Percentiles rank a stretch among this genome's conserved stretches.
These are phyloP conservation scores for Drosophila mayaguana DNA, from an alignment of 2,888 invertebrate species.

Conservation along the genomic window DNA sequence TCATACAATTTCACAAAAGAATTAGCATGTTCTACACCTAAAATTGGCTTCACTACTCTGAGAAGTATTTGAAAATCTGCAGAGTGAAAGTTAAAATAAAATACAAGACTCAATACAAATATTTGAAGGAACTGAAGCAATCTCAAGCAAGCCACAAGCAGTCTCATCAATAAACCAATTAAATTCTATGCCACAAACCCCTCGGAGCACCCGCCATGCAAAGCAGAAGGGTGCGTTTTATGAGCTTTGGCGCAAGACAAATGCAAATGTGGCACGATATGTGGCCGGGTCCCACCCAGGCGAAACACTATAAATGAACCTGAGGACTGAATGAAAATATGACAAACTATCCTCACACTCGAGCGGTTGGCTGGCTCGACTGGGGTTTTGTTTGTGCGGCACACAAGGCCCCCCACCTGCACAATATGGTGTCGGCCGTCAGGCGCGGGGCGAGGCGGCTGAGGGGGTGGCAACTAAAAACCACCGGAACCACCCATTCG, in stretches of 20 bases:
- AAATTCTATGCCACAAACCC: not conserved
- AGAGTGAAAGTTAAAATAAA: not conserved
- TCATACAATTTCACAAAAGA: not conserved
- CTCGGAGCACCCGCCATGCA: slow-evolving; percentile 24
- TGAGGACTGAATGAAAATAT: slow-evolving; percentile 48
- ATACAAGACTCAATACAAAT: not conserved
- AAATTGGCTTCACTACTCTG: not conserved
- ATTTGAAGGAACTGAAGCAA: not conserved
- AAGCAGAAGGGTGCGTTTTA: slow-evolving; percentile 45
- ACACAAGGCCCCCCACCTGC: slow-evolving; percentile 2
- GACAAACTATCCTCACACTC: slow-evolving; percentile 69
- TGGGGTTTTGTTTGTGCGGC: slow-evolving; percentile 32
- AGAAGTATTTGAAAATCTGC: not conserved
- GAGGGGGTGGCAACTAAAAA: slow-evolving; percentile 36
- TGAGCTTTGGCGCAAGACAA: slow-evolving; percentile 63
- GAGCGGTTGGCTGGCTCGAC: slow-evolving; percentile 32
- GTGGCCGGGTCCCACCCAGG: slow-evolving; percentile 38
- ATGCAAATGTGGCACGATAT: slow-evolving; percentile 76
- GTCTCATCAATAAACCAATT: slow-evolving; percentile 28
- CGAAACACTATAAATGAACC: slow-evolving; percentile 14
- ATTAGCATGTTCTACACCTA: too few species aligned
- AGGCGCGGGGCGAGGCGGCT: not conserved
- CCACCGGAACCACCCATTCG: slow-evolving; percentile 54
- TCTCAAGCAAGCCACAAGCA: not conserved
- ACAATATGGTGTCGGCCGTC: slow-evolving; percentile 19